A percentile compares a stretch with the other conserved stretches of the same genome.
Conservation (phyloP, 2,797 vertebrate species). For the Arrhamphus sclerolepis region DNA sequence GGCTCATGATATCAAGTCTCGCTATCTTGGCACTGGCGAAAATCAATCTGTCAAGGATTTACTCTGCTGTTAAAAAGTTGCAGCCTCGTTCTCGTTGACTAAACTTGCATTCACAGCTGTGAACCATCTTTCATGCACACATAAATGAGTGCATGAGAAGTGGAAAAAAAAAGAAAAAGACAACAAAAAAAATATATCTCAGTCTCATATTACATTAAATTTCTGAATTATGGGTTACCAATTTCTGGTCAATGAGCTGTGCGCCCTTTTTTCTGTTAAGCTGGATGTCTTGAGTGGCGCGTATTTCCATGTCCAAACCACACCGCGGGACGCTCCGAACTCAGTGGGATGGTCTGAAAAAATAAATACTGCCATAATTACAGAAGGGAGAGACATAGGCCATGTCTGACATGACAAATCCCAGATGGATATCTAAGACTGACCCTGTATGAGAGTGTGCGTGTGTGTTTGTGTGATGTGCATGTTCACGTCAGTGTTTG, state of each 20-base stretch:
- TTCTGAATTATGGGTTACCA: constrained; percentile 75
- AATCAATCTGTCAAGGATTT: too few species aligned
- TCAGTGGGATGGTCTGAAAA: constrained; percentile 79
- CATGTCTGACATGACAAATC: constrained; percentile 86
- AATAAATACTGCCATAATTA: constrained; percentile 87
- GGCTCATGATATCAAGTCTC: constrained; percentile 45
- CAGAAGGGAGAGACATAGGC: constrained; percentile 81
- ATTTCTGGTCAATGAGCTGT: constrained; percentile 64
- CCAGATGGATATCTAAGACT: constrained; percentile 82
- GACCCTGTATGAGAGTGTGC: constrained; percentile 40
- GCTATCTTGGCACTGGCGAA: constrained; percentile 14
- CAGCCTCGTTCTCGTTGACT: constrained; percentile 25
- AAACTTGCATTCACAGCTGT: constrained; percentile 18
- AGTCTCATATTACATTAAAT: constrained; percentile 66
- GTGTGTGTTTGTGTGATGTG: constrained; percentile 28
- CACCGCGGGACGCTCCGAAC: constrained; percentile 73
- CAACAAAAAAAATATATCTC: constrained; percentile 8
- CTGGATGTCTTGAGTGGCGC: constrained; percentile 67
- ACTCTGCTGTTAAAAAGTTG: constrained; percentile 39
- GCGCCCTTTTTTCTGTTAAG: constrained; percentile 61
- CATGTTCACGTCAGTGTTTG: constrained; percentile 55
- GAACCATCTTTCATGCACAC: constrained; percentile 21
- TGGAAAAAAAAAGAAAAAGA: background rate
- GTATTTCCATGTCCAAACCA: constrained; percentile 76
- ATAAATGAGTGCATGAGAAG: constrained; percentile 4